Conservation (phyloP, 2,888 invertebrate species). For the Diabrotica balteata region DNA sequence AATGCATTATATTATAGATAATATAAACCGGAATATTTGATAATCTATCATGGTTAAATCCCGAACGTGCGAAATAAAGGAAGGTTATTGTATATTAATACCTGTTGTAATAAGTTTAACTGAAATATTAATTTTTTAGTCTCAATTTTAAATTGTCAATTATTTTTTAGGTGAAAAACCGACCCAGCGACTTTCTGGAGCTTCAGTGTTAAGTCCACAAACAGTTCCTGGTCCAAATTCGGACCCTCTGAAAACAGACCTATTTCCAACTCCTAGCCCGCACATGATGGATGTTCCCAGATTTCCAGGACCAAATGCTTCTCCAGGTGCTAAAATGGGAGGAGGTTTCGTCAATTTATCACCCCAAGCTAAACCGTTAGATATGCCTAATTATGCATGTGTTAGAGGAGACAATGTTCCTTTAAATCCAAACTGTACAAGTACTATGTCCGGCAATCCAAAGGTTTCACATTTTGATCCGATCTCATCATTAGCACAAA, state of each 20-base stretch:
- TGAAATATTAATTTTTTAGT: no score
- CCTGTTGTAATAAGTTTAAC: no score
- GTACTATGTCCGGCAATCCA: constrained; percentile 64
- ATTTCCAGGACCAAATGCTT: constrained; percentile 60
- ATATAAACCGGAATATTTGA: no score
- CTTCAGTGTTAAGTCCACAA: constrained; percentile 58
- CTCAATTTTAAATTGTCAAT: no score
- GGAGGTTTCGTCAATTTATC: constrained; percentile 60
- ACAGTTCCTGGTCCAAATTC: constrained; percentile 57
- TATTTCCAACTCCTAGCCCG: constrained; percentile 57
- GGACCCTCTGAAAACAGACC: constrained; percentile 56
- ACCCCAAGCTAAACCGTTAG: constrained; percentile 57
- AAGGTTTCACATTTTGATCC: constrained; percentile 86
- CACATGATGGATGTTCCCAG: constrained; percentile 63
- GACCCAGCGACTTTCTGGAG: constrained; percentile 51
- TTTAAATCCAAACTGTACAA: constrained; percentile 70
- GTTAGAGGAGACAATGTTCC: constrained; percentile 70
- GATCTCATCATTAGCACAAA: constrained; percentile 91
- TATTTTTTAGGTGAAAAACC: constrained; percentile 54
- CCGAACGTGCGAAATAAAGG: no score
- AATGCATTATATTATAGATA: no score
- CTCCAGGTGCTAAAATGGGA: constrained; percentile 58
- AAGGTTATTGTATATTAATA: no score
- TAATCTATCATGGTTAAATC: no score
- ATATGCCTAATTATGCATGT: constrained; percentile 59